Percentiles rank a stretch among this genome's conserved stretches.
Conservation (phyloP, 2,888 invertebrate species). For the Apoda limacodes region DNA sequence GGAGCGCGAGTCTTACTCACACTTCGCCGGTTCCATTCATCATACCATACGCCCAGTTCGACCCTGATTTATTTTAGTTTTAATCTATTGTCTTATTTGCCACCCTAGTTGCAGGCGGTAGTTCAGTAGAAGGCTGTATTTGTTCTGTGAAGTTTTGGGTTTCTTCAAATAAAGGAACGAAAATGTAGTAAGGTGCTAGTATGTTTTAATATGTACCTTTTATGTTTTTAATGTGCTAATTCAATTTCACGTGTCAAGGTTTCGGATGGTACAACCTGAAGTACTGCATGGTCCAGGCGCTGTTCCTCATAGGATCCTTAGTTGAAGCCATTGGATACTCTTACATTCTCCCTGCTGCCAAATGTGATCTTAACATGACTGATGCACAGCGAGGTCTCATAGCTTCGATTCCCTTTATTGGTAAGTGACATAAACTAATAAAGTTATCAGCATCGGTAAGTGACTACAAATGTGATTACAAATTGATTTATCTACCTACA, state of each 20-base stretch:
- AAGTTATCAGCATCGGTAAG: no score
- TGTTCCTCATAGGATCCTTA: conserved; percentile 70
- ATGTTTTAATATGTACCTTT: background rate
- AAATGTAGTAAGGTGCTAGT: background rate
- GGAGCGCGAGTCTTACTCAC: no score
- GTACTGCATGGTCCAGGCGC: conserved; percentile 36
- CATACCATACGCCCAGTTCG: no score
- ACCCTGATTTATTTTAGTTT: no score
- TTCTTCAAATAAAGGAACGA: no score
- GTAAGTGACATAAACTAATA: conserved; percentile 40
- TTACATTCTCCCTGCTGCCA: conserved; percentile 72
- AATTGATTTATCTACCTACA: no score
- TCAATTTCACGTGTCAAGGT: conserved; percentile 29
- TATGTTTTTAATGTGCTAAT: background rate
- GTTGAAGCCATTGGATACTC: conserved; percentile 74
- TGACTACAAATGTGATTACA: no score
- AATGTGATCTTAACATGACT: conserved; percentile 72
- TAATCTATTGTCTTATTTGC: no score
- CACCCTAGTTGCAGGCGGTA: no score
- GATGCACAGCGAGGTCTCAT: conserved; percentile 69
- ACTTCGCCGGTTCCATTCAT: no score
- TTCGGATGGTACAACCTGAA: conserved; percentile 50
- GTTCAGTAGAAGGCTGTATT: no score
- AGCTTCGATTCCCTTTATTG: conserved; percentile 73
- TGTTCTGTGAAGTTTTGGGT: no score